These are phyloP conservation scores for Mirza zaza DNA, from an alignment of 2,113 vertebrate species.

Conservation along the genomic window DNA sequence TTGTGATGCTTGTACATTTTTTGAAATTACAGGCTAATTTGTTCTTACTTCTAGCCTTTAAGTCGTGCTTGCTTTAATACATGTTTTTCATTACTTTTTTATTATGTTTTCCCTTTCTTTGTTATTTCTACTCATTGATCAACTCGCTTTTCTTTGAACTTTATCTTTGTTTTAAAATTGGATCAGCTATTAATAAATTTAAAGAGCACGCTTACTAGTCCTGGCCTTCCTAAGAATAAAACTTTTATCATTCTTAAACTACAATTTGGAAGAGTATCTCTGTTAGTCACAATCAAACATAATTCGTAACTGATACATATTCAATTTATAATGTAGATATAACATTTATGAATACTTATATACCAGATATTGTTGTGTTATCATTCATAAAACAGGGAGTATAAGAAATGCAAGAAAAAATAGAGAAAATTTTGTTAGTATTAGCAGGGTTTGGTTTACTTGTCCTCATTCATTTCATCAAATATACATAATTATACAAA, in stretches of 20 bases:
- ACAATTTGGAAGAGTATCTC: neutral
- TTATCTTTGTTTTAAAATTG: neutral
- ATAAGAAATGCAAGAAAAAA: neutral
- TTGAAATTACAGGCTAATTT: constrained; percentile 23
- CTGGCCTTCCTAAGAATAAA: neutral
- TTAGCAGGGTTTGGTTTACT: neutral
- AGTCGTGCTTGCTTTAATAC: neutral
- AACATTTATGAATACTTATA: neutral
- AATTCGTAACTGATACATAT: constrained; percentile 1
- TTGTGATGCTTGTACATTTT: neutral
- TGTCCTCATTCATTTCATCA: neutral
- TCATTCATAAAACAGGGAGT: neutral
- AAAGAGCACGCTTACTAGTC: neutral
- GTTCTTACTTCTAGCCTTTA: neutral
- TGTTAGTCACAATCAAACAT: neutral
- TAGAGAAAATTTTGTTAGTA: neutral
- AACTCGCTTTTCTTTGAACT: neutral
- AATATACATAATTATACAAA: neutral
- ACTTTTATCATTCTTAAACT: neutral
- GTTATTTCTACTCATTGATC: neutral
- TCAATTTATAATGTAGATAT: neutral
- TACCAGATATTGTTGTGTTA: neutral
- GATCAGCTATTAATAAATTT: neutral
- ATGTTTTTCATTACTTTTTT: neutral
- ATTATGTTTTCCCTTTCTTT: neutral